These are phyloP conservation scores for Ochotona curzoniae DNA, from an alignment of 2,113 vertebrate genomes.

Conservation along the genomic window DNA sequence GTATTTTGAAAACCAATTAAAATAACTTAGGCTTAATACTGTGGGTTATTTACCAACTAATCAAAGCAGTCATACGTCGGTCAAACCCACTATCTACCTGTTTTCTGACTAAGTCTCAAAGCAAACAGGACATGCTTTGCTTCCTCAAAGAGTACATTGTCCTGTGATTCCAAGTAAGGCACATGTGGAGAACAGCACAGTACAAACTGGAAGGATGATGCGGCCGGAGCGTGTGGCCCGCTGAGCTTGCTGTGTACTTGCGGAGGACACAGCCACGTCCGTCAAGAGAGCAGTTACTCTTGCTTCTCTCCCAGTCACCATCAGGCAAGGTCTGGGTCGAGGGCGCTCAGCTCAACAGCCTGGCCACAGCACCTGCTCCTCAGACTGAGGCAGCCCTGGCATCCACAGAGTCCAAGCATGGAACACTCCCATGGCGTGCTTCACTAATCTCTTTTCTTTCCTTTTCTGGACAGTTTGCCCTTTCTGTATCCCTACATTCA, in stretches of 20 bases:
- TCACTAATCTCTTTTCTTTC: background rate
- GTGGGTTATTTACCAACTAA: background rate
- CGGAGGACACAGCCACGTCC: background rate
- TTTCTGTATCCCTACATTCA: background rate
- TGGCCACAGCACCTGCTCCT: background rate
- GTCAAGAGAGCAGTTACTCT: too few species aligned
- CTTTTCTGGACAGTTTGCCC: background rate
- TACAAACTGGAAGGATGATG: background rate
- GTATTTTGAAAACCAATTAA: background rate
- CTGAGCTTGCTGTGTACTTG: too few species aligned
- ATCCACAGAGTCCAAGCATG: background rate
- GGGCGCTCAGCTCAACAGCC: background rate
- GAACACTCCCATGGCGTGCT: background rate
- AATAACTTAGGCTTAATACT: background rate
- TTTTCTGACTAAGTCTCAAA: background rate
- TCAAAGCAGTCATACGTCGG: background rate
- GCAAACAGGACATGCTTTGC: background rate
- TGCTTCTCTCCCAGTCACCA: accelerated
- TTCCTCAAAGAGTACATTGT: background rate
- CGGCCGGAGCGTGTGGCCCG: background rate
- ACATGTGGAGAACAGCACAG: background rate
- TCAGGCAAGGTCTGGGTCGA: background rate
- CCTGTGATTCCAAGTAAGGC: background rate
- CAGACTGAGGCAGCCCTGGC: background rate
- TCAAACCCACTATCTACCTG: background rate